phyloP scores from a whole-genome alignment of 2,113 vertebrate species.

The Panurus biarmicus region DNA sequence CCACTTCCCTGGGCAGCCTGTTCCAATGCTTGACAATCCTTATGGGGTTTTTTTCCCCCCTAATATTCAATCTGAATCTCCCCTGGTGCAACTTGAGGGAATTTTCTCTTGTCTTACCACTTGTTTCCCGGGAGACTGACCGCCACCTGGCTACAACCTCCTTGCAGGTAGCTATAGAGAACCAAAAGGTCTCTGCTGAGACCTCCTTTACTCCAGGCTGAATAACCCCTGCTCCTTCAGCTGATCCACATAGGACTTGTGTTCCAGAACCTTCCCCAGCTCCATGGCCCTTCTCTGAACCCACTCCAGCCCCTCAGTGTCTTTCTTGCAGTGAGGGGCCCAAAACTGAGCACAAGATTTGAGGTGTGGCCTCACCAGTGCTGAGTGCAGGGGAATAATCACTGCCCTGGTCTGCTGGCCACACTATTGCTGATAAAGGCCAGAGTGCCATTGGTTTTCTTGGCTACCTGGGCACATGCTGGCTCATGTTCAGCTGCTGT shows the following conservation, averaged over 20 bases:
- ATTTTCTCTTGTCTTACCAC: neutral
- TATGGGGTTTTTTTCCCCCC: neutral
- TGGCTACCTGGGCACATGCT: neutral
- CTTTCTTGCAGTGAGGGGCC: neutral
- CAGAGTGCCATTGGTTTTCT: neutral
- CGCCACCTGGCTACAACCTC: neutral
- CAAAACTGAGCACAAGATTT: neutral
- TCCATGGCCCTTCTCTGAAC: neutral
- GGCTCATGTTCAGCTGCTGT: neutral
- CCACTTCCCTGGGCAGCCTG: neutral
- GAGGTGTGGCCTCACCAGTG: neutral
- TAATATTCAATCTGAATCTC: neutral
- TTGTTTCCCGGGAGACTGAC: neutral
- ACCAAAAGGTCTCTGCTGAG: accelerated
- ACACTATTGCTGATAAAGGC: accelerated
- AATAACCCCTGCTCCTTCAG: neutral
- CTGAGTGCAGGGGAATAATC: accelerated
- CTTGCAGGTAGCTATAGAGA: neutral
- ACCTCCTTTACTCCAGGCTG: neutral
- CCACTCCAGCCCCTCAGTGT: accelerated
- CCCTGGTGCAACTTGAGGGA: neutral
- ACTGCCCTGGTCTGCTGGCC: neutral
- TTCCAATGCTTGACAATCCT: neutral
- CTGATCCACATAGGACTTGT: neutral
- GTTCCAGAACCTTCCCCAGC: neutral